phyloP scores from a whole-genome alignment of 30 jellyfish, hydroid and myxozoan genomes.

The Hydra vulgaris region DNA sequence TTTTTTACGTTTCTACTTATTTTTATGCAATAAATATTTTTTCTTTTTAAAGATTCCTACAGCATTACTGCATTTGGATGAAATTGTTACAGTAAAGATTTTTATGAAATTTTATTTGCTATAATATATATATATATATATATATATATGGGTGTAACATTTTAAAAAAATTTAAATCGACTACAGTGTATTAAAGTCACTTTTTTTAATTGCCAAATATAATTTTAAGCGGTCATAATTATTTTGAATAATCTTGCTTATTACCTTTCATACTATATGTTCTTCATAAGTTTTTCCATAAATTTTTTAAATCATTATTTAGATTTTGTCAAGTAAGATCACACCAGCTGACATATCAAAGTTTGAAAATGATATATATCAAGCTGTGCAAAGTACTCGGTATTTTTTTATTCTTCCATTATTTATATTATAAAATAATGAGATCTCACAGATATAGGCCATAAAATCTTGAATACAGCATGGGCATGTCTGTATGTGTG shows the following conservation, averaged over 20 bases:
- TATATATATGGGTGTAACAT: no score
- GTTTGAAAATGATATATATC: neutral
- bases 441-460: no score
- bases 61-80: conserved; percentile 11
- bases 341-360: conserved; percentile 7
- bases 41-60: neutral
- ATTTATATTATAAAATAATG: neutral
- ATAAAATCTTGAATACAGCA: no score
- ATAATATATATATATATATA: neutral
- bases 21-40: neutral
- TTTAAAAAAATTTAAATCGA: no score
- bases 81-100: neutral
- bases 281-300: no score
- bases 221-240: no score
- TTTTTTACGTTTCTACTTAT: no score
- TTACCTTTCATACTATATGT: no score
- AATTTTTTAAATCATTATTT: neutral
- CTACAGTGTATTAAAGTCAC: no score
- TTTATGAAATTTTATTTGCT: neutral
- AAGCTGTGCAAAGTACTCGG: conserved; percentile 87
- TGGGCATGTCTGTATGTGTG: no score
- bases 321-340: conserved; percentile 6
- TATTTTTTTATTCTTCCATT: conserved; percentile 14
- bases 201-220: no score
- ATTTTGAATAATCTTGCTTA: no score